phyloP scores from a whole-genome alignment of 2,888 invertebrate species.

The Limenitis camilla region DNA sequence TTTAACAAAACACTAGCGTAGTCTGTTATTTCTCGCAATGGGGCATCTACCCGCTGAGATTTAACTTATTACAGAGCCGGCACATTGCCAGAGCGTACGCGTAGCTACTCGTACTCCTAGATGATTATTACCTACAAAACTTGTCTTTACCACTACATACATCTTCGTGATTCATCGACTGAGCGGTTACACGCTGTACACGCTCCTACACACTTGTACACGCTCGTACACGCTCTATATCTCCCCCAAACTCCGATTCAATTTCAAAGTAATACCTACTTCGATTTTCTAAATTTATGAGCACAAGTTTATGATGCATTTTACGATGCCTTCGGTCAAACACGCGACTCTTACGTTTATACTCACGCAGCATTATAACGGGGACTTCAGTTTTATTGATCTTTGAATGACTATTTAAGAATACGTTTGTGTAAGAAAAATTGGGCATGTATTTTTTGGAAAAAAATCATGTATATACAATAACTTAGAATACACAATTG shows the following conservation, averaged over 20 bases:
- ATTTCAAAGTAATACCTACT: constrained; percentile 43
- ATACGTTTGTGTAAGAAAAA: too few relatives aligned
- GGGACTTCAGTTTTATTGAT: constrained; percentile 19
- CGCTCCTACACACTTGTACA: constrained; percentile 14
- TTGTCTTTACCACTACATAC: constrained; percentile 34
- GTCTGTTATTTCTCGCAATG: constrained; percentile 38
- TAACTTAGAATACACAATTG: too few relatives aligned
- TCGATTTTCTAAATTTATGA: constrained; percentile 64
- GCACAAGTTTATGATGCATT: constrained; percentile 59
- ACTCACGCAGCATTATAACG: constrained; percentile 54
- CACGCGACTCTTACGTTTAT: constrained; percentile 61
- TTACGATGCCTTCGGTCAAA: constrained; percentile 66
- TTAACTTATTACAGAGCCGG: constrained; percentile 54
- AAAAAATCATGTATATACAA: constrained; percentile 34
- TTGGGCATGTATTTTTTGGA: constrained; percentile 46
- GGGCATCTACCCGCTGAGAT: constrained; percentile 48
- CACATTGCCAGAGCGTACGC: constrained; percentile 43
- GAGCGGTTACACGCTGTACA: constrained; percentile 24
- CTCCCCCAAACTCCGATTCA: constrained; percentile 34
- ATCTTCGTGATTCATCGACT: constrained; percentile 24
- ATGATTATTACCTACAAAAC: constrained; percentile 45
- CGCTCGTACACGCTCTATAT: constrained; percentile 5
- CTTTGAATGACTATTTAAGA: constrained; percentile 29
- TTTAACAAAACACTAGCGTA: constrained; percentile 6
- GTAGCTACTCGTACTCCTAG: constrained; percentile 17